Conservation (phyloP, 2,797 vertebrate species). For the Amniataba percoides region DNA sequence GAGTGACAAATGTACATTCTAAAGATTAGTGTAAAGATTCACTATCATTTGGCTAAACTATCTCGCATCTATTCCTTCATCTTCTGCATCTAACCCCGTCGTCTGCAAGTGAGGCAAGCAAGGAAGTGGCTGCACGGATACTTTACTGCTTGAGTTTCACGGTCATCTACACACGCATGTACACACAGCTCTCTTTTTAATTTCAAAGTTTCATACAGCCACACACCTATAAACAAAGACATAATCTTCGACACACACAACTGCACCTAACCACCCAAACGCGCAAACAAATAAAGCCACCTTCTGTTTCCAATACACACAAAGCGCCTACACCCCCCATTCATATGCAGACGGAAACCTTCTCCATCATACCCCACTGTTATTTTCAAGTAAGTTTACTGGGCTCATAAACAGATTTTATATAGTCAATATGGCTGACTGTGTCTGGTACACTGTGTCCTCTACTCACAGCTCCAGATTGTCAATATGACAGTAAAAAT, state of each 20-base stretch:
- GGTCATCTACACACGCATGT: conserved; percentile 21
- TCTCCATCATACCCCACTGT: conserved; percentile 51
- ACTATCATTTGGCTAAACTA: conserved; percentile 9
- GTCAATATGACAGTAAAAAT: conserved; percentile 70
- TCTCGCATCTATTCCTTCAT: neutral
- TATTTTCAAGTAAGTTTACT: conserved; percentile 74
- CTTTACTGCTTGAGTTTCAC: conserved; percentile 41
- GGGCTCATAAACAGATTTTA: conserved; percentile 75
- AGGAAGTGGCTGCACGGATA: neutral
- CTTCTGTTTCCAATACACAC: conserved; percentile 49
- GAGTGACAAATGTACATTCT: neutral
- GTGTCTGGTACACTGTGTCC: conserved; percentile 69
- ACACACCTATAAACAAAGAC: conserved; percentile 48
- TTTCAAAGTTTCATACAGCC: conserved; percentile 37
- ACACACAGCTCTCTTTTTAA: conserved; percentile 31
- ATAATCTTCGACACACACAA: conserved; percentile 53
- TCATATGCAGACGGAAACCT: conserved; percentile 55
- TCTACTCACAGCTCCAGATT: conserved; percentile 60
- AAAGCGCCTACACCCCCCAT: conserved; percentile 22
- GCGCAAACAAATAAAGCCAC: conserved; percentile 58
- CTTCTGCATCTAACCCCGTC: neutral
- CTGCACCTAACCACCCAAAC: conserved; percentile 51
- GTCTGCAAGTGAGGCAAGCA: neutral
- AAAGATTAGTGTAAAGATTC: neutral
- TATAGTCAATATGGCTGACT: conserved; percentile 70